These are phyloP conservation scores for Ophion ventricosus DNA, from an alignment of 2,888 invertebrate species.

Conservation along the genomic window DNA sequence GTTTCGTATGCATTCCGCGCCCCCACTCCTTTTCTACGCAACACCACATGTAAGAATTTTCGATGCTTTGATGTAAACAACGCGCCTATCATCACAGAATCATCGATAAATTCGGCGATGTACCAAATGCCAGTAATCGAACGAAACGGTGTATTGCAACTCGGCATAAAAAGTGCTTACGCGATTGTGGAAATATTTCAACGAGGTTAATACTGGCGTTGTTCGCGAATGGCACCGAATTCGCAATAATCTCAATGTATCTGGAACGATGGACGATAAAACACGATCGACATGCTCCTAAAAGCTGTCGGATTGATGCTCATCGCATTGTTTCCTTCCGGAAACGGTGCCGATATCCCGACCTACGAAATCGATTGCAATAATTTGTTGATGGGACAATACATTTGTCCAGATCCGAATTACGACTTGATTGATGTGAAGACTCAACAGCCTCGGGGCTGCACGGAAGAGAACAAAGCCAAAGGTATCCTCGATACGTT, in stretches of 20 bases:
- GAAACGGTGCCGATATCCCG: constrained; percentile 72
- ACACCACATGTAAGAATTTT: too few relatives aligned
- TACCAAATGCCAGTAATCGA: background rate
- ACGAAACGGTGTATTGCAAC: background rate
- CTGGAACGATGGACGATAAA: constrained; percentile 31
- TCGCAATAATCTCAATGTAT: constrained; percentile 19
- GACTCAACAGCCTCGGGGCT: constrained; percentile 94
- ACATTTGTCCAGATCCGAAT: constrained; percentile 91
- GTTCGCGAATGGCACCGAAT: background rate
- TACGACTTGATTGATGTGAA: constrained; percentile 91
- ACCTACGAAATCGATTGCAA: constrained; percentile 87
- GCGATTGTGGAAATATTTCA: constrained; percentile 3
- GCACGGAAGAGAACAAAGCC: constrained; percentile 91
- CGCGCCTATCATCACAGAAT: background rate
- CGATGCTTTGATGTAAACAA: constrained; percentile 1
- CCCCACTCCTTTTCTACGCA: background rate
- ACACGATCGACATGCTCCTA: constrained; percentile 31
- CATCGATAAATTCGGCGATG: background rate
- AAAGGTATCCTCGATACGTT: constrained; percentile 85
- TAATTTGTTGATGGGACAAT: constrained; percentile 91
- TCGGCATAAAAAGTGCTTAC: background rate
- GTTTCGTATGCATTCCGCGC: background rate
- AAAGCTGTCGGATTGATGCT: constrained; percentile 67
- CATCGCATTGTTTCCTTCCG: constrained; percentile 67
- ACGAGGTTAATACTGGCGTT: background rate